Evolutionary conservation across 2,888 invertebrate species (phyloP).

Genomic region (Drosophila diplacantha): DNA sequence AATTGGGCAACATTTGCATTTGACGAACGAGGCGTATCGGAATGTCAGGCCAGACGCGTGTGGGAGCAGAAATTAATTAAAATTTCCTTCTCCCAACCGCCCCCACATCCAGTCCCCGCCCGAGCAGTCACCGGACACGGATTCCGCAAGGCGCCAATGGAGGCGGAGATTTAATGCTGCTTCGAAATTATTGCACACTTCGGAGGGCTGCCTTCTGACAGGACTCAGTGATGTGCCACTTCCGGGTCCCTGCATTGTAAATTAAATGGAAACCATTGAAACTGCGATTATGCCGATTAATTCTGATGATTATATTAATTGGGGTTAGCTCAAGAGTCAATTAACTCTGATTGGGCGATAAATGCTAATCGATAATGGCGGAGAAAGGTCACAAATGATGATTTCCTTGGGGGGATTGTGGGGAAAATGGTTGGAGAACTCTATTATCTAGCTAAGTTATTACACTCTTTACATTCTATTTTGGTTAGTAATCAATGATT

Average conservation of each 20-base stretch:
- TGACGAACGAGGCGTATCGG: conserved; percentile 11
- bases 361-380: neutral
- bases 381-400: neutral
- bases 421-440: neutral
- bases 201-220: neutral
- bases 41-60: neutral
- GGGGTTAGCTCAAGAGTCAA: too few relatives aligned
- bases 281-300: neutral
- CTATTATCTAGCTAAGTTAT: neutral
- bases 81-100: neutral
- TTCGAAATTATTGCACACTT: neutral
- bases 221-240: neutral
- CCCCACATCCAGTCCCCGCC: too few relatives aligned
- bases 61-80: conserved; percentile 17
- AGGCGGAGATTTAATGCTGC: neutral
- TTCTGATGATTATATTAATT: neutral
- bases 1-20: conserved; percentile 19
- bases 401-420: neutral
- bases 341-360: neutral
- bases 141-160: conserved; percentile 3
- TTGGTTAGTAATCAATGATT: neutral
- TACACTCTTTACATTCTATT: neutral
- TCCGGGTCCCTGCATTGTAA: neutral
- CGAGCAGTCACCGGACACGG: conserved; percentile 7
- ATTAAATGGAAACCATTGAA: neutral